Evolutionary conservation across 2,797 vertebrate species (phyloP), one percentile per base, ranked within the genome.

Genomic region (Ptychobarbus kaznakovi): DNA sequence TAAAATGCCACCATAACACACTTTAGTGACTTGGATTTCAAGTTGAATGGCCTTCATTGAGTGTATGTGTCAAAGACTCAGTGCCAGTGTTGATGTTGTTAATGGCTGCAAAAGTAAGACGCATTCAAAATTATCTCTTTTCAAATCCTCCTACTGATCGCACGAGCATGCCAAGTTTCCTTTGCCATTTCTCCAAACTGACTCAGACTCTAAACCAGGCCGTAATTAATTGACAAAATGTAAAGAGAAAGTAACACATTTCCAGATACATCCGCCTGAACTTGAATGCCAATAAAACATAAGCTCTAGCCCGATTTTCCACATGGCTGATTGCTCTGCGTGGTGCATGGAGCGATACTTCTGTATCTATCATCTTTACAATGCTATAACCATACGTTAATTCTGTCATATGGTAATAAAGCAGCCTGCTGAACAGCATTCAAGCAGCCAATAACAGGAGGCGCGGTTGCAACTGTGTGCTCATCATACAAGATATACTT

Each of bases 51-150:
- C 44, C n/a, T 83, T 83, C 25, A n/a, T 22, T 81, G 42, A 49
- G 28, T 51, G 40, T 83, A 82, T 85, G 82, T 83, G 65, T 85
- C 80, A 81, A 58, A 83, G 69, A 75, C 49, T 38, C 66, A 65
- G 63, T 51, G 70, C 53, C 53, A 82, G 81, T 87, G 79, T 76
- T 86, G 79, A 76, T 75, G 49, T 75, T 86, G 69, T 63, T 87
- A 87, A 89, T 86, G 63, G 78, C 42, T 84, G 22, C 68, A 85
- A 51, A 85, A 75, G 77, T 77, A 40, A 66, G 66, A 85, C n/a
- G 28, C 76, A 83, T 89, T 84, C 75, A 86, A 70, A 86, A 78
- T 69, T 8, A 82, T 83, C 85, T 79, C 69, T 74, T 87, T 77
- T 87, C 66, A 51, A 73, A 61, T 66, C 88, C 66, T 87, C 73